Conservation (phyloP, 2,797 vertebrate species). For the Mormyrus hasselquistii region DNA sequence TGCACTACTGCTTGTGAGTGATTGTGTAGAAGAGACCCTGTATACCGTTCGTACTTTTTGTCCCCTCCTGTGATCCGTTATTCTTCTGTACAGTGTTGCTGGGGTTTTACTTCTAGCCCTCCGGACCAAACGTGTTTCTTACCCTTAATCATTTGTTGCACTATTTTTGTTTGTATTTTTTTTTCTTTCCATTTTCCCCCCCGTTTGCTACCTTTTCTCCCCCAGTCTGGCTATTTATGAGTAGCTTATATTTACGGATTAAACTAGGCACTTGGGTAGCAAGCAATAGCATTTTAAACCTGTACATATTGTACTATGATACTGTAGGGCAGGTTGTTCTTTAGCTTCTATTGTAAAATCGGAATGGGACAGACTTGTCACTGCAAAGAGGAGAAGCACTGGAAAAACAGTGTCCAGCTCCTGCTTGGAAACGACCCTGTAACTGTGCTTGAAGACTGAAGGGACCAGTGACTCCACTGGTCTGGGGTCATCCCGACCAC, state of each 20-base stretch:
- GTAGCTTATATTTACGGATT: constrained; percentile 41
- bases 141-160: constrained; percentile 54
- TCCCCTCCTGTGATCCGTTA: background rate
- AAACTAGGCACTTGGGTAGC: constrained; percentile 49
- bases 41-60: constrained; percentile 8
- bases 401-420: constrained; percentile 28
- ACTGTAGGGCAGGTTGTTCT: constrained; percentile 29
- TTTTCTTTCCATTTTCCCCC: background rate
- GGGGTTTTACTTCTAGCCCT: constrained; percentile 24
- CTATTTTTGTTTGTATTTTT: constrained; percentile 40
- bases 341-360: background rate
- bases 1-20: constrained; percentile 37
- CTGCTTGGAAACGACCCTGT: constrained; percentile 13
- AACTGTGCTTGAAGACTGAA: background rate
- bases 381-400: constrained; percentile 3
- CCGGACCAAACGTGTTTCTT: constrained; percentile 51
- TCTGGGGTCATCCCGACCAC: constrained; percentile 32
- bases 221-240: constrained; percentile 44
- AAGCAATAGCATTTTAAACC: constrained; percentile 34
- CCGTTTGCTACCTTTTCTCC: constrained; percentile 24
- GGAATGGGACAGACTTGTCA: background rate
- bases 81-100: constrained; percentile 42
- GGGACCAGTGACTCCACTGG: constrained; percentile 38
- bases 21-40: constrained; percentile 20
- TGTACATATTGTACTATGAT: constrained; percentile 44